A percentile compares a stretch with the other conserved stretches of the same genome.
Conservation (phyloP, 2,888 invertebrate species). For the Dryocosmus kuriphilus region DNA sequence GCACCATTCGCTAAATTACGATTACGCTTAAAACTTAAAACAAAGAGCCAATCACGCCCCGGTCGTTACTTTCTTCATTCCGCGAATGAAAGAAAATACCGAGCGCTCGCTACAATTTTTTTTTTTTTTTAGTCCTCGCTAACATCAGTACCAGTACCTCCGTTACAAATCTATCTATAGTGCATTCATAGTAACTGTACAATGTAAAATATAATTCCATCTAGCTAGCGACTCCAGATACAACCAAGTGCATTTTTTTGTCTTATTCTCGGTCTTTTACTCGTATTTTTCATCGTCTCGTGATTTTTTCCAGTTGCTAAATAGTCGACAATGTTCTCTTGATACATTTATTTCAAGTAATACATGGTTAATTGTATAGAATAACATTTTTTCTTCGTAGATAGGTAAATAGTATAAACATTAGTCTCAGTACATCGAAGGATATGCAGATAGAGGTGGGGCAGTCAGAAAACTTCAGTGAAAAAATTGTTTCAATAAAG, state of each 20-base stretch:
- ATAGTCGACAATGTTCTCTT: constrained; percentile 33
- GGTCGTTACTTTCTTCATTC: constrained; percentile 13
- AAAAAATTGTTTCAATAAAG: not conserved
- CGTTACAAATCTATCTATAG: constrained; percentile 51
- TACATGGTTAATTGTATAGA: constrained; percentile 58
- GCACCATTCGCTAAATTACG: constrained; percentile 37
- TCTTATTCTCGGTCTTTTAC: constrained; percentile 47
- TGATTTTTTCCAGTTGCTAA: constrained; percentile 19
- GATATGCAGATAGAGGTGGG: constrained; percentile 75
- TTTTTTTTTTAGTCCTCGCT: constrained; percentile 14
- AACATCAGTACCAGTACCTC: constrained; percentile 36
- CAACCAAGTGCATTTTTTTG: constrained; percentile 63
- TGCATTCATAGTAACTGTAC: constrained; percentile 71
- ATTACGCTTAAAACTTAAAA: constrained; percentile 29
- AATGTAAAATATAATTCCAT: constrained; percentile 77
- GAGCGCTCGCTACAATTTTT: constrained; percentile 11
- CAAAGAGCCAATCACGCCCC: constrained; percentile 8
- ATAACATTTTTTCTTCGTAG: constrained; percentile 56
- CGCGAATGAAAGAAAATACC: not conserved
- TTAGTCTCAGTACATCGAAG: constrained; percentile 76
- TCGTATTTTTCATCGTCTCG: constrained; percentile 44
- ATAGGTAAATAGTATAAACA: constrained; percentile 67
- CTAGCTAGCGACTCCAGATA: constrained; percentile 73
- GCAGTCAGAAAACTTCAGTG: constrained; percentile 23
- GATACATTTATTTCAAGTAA: constrained; percentile 61